Conservation (phyloP, 2,113 vertebrate species). For the Oophaga pumilio region DNA sequence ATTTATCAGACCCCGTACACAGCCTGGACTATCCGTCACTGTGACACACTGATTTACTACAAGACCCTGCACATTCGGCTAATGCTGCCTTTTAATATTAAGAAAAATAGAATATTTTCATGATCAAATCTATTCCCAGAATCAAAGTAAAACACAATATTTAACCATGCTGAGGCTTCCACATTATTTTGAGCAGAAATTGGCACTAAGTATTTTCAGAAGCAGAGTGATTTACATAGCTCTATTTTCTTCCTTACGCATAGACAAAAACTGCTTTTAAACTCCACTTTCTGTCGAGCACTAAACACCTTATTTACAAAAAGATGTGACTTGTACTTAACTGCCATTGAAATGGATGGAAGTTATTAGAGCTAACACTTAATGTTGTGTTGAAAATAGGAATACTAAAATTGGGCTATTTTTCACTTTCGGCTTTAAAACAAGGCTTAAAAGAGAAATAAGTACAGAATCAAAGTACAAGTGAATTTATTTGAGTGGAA, state of each 20-base stretch:
- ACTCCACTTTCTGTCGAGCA: background rate
- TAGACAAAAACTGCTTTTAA: conserved; percentile 11
- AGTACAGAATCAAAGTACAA: background rate
- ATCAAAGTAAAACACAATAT: background rate
- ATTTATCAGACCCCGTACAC: conserved; percentile 45
- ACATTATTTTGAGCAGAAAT: background rate
- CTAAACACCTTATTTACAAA: conserved; percentile 25
- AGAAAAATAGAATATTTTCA: conserved; percentile 42
- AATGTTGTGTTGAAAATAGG: conserved; percentile 6
- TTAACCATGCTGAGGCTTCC: conserved; percentile 11
- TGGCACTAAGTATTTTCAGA: background rate
- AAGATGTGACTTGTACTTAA: conserved; percentile 15
- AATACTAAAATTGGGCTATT: background rate
- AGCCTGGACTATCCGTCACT: conserved; percentile 40
- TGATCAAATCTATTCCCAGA: conserved; percentile 11
- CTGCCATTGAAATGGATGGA: conserved; percentile 4
- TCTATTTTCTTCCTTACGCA: background rate
- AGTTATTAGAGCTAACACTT: conserved; percentile 15
- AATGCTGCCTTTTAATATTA: conserved; percentile 32
- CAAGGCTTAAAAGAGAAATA: background rate
- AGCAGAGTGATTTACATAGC: background rate
- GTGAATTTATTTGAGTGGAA: no score
- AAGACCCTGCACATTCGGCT: conserved; percentile 26
- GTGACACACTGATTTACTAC: conserved; percentile 51
- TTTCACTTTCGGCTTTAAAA: background rate